Conservation (phyloP, 2,888 invertebrate genomes). For the Aphodius sticticus region DNA sequence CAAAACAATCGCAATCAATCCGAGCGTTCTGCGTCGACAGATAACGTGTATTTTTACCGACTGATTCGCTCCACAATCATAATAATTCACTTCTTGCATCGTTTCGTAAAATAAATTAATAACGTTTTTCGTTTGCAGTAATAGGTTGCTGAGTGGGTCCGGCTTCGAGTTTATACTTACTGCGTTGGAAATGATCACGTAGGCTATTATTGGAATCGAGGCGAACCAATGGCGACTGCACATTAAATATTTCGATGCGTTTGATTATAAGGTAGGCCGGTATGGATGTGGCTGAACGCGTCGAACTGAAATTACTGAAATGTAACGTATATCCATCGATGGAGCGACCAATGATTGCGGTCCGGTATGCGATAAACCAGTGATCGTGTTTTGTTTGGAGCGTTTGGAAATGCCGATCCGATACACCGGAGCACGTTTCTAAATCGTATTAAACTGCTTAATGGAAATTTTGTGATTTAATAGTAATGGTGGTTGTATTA, state of each 20-base stretch:
- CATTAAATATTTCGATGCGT: slow-evolving; percentile 4
- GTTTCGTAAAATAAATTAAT: slow-evolving; percentile 6
- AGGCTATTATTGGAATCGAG: not conserved
- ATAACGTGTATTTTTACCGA: not conserved
- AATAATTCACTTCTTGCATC: slow-evolving; percentile 6
- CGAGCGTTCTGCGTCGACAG: not conserved
- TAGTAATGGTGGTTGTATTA: not conserved
- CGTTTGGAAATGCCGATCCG: not conserved
- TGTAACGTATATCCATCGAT: not conserved
- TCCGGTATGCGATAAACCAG: not conserved
- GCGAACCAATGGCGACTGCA: not conserved
- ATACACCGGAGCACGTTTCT: not conserved
- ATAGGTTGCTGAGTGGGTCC: not conserved
- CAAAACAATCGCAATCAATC: not conserved
- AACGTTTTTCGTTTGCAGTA: slow-evolving; percentile 16
- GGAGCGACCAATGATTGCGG: not conserved
- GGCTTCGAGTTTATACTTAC: not conserved
- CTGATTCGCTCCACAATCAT: not conserved
- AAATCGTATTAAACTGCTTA: not conserved
- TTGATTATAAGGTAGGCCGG: not conserved
- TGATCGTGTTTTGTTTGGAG: not conserved
- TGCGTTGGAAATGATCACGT: not conserved
- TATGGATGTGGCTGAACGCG: not conserved
- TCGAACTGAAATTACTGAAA: not conserved
- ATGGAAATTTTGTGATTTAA: not conserved